phyloP scores from a whole-genome alignment of 1,140 invertebrate genomes.

The Mamestra configurata region DNA sequence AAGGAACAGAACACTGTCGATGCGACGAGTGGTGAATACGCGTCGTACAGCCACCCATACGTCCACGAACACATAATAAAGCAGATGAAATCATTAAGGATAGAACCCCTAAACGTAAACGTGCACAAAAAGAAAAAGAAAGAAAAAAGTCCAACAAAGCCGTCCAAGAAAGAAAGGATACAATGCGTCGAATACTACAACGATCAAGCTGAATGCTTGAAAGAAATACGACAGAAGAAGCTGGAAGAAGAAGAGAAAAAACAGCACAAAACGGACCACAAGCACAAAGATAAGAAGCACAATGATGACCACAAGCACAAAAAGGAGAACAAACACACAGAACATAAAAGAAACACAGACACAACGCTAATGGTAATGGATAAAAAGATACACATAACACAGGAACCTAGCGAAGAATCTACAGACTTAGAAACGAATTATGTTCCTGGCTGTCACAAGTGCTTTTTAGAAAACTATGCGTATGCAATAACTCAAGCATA shows the following conservation, averaged over 20 bases:
- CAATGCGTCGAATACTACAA: slow-evolving; percentile 87
- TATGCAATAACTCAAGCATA: slow-evolving; percentile 85
- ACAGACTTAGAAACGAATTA: slow-evolving; percentile 80
- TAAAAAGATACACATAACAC: slow-evolving; percentile 75
- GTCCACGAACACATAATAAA: slow-evolving; percentile 84
- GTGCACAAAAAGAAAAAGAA: slow-evolving; percentile 75
- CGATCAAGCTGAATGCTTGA: slow-evolving; percentile 86
- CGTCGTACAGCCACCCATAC: slow-evolving; percentile 74
- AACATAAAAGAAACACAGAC: slow-evolving; percentile 66
- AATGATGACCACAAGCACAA: slow-evolving; percentile 47
- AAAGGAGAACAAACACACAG: slow-evolving; percentile 51
- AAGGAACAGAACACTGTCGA: slow-evolving; percentile 71
- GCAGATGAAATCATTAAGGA: slow-evolving; percentile 84
- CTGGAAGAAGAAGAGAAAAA: slow-evolving; percentile 80
- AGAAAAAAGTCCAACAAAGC: slow-evolving; percentile 77
- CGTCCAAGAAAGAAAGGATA: slow-evolving; percentile 74
- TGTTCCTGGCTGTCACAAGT: slow-evolving; percentile 84
- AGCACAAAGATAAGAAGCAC: slow-evolving; percentile 66
- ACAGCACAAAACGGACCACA: slow-evolving; percentile 65
- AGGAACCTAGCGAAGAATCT: slow-evolving; percentile 85
- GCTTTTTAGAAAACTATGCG: slow-evolving; percentile 86
- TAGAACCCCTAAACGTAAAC: slow-evolving; percentile 81
- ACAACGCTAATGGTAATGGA: slow-evolving; percentile 68
- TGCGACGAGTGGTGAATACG: slow-evolving; percentile 63
- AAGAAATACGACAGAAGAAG: slow-evolving; percentile 82